Percentiles rank a stretch among this genome's conserved stretches.
These are phyloP conservation scores for Caretta caretta DNA, from an alignment of 2,113 vertebrate species.

Conservation along the genomic window DNA sequence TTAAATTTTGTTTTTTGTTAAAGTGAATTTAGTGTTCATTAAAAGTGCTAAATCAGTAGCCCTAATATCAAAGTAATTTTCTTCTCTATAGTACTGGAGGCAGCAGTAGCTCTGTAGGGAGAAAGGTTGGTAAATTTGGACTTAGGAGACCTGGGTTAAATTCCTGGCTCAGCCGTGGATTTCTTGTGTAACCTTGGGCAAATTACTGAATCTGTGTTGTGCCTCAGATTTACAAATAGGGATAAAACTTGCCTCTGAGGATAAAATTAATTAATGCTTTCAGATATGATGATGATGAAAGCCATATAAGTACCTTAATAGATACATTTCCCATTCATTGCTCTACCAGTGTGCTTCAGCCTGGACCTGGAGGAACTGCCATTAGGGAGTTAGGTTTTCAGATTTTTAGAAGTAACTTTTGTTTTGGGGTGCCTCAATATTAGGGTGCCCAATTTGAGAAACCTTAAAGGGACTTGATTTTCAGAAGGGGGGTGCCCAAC, in stretches of 20 bases:
- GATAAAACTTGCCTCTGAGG: background rate
- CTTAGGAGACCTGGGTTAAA: background rate
- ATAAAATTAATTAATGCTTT: background rate
- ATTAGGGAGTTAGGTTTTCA: too few relatives aligned
- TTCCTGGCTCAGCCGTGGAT: background rate
- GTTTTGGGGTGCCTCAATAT: background rate
- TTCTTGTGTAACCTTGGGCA: background rate
- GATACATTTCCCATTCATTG: background rate
- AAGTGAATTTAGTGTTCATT: background rate
- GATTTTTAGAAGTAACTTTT: background rate
- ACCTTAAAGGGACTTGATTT: background rate
- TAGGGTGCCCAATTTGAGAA: background rate
- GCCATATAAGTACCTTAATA: background rate
- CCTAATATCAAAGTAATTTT: background rate
- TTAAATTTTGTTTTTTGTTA: background rate
- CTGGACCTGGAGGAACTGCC: background rate
- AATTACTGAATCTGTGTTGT: background rate
- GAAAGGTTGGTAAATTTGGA: background rate
- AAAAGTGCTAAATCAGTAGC: background rate
- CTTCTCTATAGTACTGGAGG: background rate
- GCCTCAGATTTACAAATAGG: background rate
- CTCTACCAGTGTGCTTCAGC: background rate
- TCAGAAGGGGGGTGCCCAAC: background rate
- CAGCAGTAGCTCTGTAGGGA: background rate
- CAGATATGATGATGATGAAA: background rate